phyloP scores from a whole-genome alignment of 2,797 vertebrate species.

The Salarias fasciatus region DNA sequence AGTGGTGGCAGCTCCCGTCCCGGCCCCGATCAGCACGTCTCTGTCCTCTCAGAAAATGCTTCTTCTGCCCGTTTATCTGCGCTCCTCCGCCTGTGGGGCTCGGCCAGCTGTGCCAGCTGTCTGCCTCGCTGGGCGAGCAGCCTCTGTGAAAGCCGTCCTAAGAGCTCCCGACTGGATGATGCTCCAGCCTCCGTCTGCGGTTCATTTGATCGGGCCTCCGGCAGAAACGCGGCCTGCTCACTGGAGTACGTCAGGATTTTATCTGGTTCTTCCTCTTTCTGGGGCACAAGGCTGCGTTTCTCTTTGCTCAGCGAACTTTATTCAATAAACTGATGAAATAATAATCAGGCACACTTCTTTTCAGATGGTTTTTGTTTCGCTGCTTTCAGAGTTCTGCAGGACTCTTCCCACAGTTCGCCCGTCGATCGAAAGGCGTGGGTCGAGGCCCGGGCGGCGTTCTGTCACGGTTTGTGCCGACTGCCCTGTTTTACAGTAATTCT shows the following conservation, averaged over 20 bases:
- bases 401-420: conserved; percentile 11
- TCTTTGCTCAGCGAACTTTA: background rate
- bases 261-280: background rate
- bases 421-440: conserved; percentile 25
- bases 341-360: conserved; percentile 1
- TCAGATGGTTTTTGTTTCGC: background rate
- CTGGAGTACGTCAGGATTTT: background rate
- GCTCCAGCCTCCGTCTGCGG: background rate
- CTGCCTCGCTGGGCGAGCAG: conserved; percentile 5
- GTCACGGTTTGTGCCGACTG: background rate
- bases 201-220: conserved; percentile 24
- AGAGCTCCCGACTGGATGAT: conserved; percentile 4
- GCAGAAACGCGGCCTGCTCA: background rate
- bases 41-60: background rate
- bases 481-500: too few relatives aligned
- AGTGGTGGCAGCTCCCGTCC: background rate
- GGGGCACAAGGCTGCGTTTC: background rate
- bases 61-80: conserved; percentile 24
- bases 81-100: conserved; percentile 2
- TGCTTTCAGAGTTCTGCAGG: conserved; percentile 1
- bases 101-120: conserved; percentile 8
- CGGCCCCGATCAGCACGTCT: background rate
- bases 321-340: conserved; percentile 8
- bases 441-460: background rate
- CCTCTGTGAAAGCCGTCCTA: conserved; percentile 17